Evolutionary conservation across 1,140 invertebrate genomes (phyloP).

Genomic region (Cydia fagiglandana): DNA sequence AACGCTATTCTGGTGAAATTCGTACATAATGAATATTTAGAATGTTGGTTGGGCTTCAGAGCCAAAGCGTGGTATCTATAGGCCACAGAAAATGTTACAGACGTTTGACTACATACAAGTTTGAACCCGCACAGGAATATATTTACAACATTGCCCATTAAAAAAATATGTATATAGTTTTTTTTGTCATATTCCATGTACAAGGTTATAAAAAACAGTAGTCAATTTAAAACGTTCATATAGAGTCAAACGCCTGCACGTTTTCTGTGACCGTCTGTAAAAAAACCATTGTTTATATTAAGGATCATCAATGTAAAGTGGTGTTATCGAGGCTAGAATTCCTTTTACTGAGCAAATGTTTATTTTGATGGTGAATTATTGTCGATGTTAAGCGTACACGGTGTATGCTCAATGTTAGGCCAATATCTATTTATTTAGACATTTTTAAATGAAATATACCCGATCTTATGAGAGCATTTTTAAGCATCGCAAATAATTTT

Average conservation of each 20-base stretch:
- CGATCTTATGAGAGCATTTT: constrained; percentile 16
- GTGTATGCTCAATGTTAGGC: constrained; percentile 51
- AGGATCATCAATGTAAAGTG: constrained; percentile 50
- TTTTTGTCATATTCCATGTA: background rate
- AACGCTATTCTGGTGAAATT: background rate
- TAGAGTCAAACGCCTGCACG: background rate
- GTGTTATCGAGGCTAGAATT: constrained; percentile 43
- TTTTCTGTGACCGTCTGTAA: background rate
- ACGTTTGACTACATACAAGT: background rate
- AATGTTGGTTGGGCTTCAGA: background rate
- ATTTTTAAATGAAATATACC: constrained; percentile 8
- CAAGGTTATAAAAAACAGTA: too few relatives aligned
- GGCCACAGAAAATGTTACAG: background rate
- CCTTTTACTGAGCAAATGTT: constrained; percentile 22
- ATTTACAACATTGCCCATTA: background rate
- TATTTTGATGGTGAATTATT: constrained; percentile 12
- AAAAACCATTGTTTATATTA: constrained; percentile 52
- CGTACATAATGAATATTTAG: constrained; percentile 15
- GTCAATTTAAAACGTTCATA: background rate
- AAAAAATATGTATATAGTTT: too few relatives aligned
- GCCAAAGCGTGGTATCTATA: constrained; percentile 8
- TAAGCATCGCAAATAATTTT: background rate
- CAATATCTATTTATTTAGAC: constrained; percentile 40
- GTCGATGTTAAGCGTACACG: constrained; percentile 37
- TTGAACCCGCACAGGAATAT: background rate